Evolutionary conservation across 2,797 vertebrate species (phyloP), one percentile per base, ranked within the genome.

Genomic region (Pangasius macronema): DNA sequence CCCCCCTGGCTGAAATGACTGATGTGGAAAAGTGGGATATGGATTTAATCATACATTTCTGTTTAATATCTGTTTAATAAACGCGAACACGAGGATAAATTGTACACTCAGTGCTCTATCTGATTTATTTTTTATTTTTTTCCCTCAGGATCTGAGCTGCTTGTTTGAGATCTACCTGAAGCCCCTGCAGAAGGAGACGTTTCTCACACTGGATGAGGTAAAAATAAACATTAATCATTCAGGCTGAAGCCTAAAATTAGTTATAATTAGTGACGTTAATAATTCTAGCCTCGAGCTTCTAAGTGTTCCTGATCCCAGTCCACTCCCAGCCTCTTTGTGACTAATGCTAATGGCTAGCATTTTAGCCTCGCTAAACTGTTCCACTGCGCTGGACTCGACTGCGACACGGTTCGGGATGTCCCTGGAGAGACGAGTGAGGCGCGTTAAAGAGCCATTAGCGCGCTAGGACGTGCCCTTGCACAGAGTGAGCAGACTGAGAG

Each of bases 111-210:
- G 3, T 14, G n/a, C 42, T 75, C 10, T 68, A 22, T 77, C 22
- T 80, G 27, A 63, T 65, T 73, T 22, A 8, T 30, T 53, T 36
- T 46, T 87, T 46, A 2, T 55, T 77, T 10, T 42, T 30, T 87
- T 84, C 84, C 83, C 42, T 86, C 86, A 99, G 99, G 99, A 99
- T 89, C 94, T 99, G 93, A 96, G 95, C 90, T 98, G 96, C 93
- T 95, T 99, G 92, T 99, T 99, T 0, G 97, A 98, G 91, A 95
- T 99, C 4, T 99, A 99, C 95, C 92, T 99, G 95, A 97, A 98
- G 89, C 99, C 98, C 0, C 96, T 99, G 92, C 98, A 99, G 89
- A 97, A 94, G 49, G 98, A 99, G 94, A 98, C 96, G 77, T 99
- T 99, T 90, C 97, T 99, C 86, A 97, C 97, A 7, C 95, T 96